Percentiles rank a stretch among this genome's conserved stretches.
Evolutionary conservation across 2,113 vertebrate genomes (phyloP).

Genomic region (Amazona guildingii): DNA sequence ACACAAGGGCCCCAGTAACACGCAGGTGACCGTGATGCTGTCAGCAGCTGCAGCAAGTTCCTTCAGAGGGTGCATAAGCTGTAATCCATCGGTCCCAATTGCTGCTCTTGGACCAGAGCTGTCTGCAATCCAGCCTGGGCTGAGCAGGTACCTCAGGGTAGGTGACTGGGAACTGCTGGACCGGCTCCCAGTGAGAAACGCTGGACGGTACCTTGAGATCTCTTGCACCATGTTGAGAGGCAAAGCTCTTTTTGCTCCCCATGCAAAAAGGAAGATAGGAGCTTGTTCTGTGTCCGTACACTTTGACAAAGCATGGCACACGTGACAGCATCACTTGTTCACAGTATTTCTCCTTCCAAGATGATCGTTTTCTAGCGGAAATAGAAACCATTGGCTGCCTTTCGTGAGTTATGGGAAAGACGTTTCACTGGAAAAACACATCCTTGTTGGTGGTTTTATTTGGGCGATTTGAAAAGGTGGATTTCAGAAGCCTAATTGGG

Average conservation of each 20-base stretch:
- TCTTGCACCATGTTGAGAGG: not conserved
- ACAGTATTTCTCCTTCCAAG: not conserved
- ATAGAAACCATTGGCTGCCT: rapidly evolving
- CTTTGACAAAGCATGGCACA: not conserved
- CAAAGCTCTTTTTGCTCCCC: not conserved
- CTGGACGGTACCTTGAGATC: rapidly evolving
- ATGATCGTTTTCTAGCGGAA: not conserved
- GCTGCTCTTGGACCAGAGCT: not conserved
- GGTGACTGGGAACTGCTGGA: not conserved
- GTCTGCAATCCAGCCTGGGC: not conserved
- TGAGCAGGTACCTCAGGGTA: not conserved
- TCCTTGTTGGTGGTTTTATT: not conserved
- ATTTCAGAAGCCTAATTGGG: slow-evolving; percentile 60
- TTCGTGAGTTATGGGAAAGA: not conserved
- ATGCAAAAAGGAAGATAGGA: not conserved
- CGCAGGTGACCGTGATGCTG: not conserved
- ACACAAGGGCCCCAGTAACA: not conserved
- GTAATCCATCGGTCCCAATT: rapidly evolving
- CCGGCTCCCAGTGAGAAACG: not conserved
- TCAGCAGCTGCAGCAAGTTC: not conserved
- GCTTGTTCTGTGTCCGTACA: not conserved
- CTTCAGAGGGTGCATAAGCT: not conserved
- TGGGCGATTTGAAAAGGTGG: slow-evolving; percentile 21
- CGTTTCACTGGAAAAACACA: not conserved
- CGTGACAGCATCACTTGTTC: not conserved